phyloP scores from a whole-genome alignment of 2,113 vertebrate genomes.

The Albula glossodonta region DNA sequence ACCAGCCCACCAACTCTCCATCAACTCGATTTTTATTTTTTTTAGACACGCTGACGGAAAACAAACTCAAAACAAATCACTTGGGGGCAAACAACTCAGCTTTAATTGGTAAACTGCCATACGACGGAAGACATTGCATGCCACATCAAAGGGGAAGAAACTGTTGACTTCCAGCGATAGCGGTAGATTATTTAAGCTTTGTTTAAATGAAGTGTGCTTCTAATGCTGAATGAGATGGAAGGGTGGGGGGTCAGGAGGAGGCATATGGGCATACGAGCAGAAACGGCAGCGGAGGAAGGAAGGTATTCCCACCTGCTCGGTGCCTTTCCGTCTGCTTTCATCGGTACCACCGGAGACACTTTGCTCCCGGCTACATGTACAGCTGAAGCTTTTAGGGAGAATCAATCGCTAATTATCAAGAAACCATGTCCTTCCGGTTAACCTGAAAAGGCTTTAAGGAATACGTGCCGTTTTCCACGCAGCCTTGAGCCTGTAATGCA shows the following conservation, averaged over 20 bases:
- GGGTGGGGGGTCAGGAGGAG: not conserved
- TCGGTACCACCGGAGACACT: not conserved
- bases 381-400: not conserved
- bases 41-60: not conserved
- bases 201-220: slow-evolving; percentile 16
- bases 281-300: not conserved
- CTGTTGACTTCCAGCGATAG: not conserved
- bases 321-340: not conserved
- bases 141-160: not conserved
- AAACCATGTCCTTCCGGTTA: slow-evolving; percentile 2
- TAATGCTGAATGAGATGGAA: not conserved
- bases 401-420: slow-evolving; percentile 1
- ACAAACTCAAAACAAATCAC: slow-evolving; percentile 23
- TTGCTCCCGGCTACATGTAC: slow-evolving; percentile 7
- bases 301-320: no score
- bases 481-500: not conserved
- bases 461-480: not conserved
- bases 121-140: not conserved
- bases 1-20: not conserved
- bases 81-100: not conserved
- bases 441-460: not conserved
- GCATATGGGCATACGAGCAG: no score
- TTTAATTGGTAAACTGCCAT: not conserved
- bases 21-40: not conserved
- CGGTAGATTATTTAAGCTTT: slow-evolving; percentile 7